Evolutionary conservation across 92 coral and sea anemone species (phyloP), one percentile per base, ranked within the genome.

Genomic region (Blastomussa wellsi): DNA sequence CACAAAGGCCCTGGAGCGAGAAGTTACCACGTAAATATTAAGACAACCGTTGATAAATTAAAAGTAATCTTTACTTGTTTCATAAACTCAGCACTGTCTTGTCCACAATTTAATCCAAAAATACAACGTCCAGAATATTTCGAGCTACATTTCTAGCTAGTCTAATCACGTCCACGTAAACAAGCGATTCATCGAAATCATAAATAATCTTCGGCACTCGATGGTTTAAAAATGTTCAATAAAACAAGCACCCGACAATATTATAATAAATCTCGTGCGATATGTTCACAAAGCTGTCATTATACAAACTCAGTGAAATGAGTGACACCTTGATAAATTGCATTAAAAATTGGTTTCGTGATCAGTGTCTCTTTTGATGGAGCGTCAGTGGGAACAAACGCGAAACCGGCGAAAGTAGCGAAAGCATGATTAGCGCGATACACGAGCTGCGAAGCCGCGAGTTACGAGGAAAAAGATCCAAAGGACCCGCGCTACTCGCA

Each of bases 21-120:
- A 5, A 13, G 74, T 16, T 35, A 68, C 74, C 17, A 8, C n/a
- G 35, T 19, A 9, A 15, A 68, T 7, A 29, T 33, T 3, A 2
- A 35, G 35, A 35, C 19, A 38, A 70, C n/a, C 52, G 2, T 0
- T 7, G 10, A 22, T 53, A 24, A 53, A 77, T 77, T 38, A 28
- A 64, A 64, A 60, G 68, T 36, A n/a, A 47, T 67, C 62, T 80
- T 44, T 66, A 80, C 33, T 80, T 37, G 62, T 66, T 37, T 53
- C 17, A 31, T 31, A 31, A 44, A 66, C 22, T 44, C 44, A 42
- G 41, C 42, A 32, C 37, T 38, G 39, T 24, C 67, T 52, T 52
- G n/a, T 52, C 83, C 26, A 65, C 44, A 42, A 80, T 80, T 80
- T 66, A 66, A 65, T 79, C 82, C 60, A 66, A 80, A 80, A 80